These are phyloP conservation scores for Streptopelia turtur DNA, from an alignment of 2,797 vertebrate species.

Conservation along the genomic window DNA sequence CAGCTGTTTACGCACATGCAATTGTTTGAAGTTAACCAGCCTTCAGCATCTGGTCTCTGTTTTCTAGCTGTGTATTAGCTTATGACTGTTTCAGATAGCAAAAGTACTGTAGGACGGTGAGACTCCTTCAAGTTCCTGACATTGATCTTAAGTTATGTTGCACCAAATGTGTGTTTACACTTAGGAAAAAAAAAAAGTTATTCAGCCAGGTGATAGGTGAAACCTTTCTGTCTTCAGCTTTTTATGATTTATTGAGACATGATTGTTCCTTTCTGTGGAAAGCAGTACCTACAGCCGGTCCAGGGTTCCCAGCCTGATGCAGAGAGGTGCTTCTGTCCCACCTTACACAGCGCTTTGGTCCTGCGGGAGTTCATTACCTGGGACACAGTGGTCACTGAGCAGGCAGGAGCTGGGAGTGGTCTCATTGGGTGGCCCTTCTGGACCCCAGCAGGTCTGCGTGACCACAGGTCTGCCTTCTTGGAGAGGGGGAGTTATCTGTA, in stretches of 20 bases:
- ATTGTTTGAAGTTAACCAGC: background rate
- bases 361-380: background rate
- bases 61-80: background rate
- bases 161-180: background rate
- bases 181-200: background rate
- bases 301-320: background rate
- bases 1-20: background rate
- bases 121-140: background rate
- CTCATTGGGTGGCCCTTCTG: background rate
- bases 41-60: background rate
- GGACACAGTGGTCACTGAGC: background rate
- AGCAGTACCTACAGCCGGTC: background rate
- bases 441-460: background rate
- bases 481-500: background rate
- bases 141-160: background rate
- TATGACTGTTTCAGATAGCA: background rate
- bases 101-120: background rate
- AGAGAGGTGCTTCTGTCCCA: background rate
- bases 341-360: background rate
- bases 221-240: background rate
- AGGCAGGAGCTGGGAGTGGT: background rate
- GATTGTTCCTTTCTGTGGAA: background rate
- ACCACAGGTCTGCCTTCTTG: background rate
- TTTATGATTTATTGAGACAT: fast-evolving
- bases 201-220: background rate